These are phyloP conservation scores for Cotesia typhae DNA, from an alignment of 1,140 invertebrate genomes.

Conservation along the genomic window DNA sequence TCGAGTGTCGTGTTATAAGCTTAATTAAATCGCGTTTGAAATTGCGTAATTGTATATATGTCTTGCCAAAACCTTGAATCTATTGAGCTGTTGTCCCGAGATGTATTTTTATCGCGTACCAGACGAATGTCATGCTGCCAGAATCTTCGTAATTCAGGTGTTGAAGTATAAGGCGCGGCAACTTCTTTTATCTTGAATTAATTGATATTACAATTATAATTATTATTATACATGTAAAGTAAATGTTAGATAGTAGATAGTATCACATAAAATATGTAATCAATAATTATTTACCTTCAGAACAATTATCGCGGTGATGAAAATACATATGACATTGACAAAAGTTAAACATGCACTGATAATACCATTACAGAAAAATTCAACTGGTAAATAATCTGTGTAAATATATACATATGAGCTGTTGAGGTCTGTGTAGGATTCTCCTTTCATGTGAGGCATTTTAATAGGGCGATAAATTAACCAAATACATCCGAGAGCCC, in stretches of 20 bases:
- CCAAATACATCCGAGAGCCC: slow-evolving; percentile 80
- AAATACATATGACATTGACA: slow-evolving; percentile 86
- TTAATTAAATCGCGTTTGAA: not conserved
- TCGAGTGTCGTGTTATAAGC: slow-evolving; percentile 12
- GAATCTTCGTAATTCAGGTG: slow-evolving; percentile 77
- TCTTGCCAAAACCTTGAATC: slow-evolving; percentile 51
- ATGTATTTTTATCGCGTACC: slow-evolving; percentile 70
- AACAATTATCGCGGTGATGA: slow-evolving; percentile 82
- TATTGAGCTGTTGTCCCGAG: slow-evolving; percentile 57
- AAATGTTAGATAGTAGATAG: not conserved
- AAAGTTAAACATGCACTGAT: slow-evolving; percentile 82
- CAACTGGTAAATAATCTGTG: slow-evolving; percentile 76
- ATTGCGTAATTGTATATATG: not conserved
- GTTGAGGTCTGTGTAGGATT: slow-evolving; percentile 69
- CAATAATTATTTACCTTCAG: slow-evolving; percentile 70
- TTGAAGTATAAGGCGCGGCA: slow-evolving; percentile 80
- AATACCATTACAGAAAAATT: slow-evolving; percentile 80
- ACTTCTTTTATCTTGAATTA: slow-evolving; percentile 81
- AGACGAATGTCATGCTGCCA: slow-evolving; percentile 83
- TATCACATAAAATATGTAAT: not conserved
- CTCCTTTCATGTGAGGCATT: slow-evolving; percentile 75
- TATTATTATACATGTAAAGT: not conserved
- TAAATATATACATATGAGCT: slow-evolving; percentile 73
- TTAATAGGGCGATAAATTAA: slow-evolving; percentile 73
- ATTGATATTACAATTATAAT: not conserved